A percentile compares a stretch with the other conserved stretches of the same genome.
Evolutionary conservation across 2,888 invertebrate species (phyloP).

Genomic region (Lordiphosa fenestrarum): DNA sequence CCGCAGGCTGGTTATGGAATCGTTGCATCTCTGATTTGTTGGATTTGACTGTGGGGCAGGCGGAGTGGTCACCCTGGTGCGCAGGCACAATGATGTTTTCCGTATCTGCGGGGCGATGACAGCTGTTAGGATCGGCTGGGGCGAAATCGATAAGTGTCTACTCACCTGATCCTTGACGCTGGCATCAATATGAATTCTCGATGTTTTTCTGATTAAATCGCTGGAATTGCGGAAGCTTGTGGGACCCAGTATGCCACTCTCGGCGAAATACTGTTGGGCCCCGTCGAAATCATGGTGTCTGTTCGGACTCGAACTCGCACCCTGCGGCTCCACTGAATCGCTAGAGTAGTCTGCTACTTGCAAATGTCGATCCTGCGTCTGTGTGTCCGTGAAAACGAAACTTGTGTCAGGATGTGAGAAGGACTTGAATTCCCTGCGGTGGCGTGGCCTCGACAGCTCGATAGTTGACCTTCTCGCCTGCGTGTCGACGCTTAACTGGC

Average conservation of each 20-base stretch:
- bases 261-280: slow-evolving; percentile 33
- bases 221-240: slow-evolving; percentile 8
- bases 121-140: not conserved
- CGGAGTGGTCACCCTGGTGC: slow-evolving; percentile 2
- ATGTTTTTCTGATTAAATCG: slow-evolving; percentile 34
- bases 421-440: slow-evolving; percentile 4
- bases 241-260: slow-evolving; percentile 36
- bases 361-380: not conserved
- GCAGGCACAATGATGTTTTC: slow-evolving; percentile 31
- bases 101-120: slow-evolving; percentile 22
- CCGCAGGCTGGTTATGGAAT: slow-evolving; percentile 20
- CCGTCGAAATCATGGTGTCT: slow-evolving; percentile 19
- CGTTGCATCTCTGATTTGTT: slow-evolving; percentile 3
- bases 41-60: not conserved
- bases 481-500: not conserved
- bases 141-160: not conserved
- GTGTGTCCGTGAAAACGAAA: slow-evolving; percentile 7
- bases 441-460: not conserved
- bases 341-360: not conserved
- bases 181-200: slow-evolving; percentile 27
- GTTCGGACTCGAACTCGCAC: too few species aligned
- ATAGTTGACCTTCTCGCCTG: not conserved
- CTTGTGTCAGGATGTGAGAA: slow-evolving; percentile 23
- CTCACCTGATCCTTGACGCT: slow-evolving; percentile 28
- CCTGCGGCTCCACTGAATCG: not conserved